phyloP scores from a whole-genome alignment of 2,888 invertebrate species.

The Orthonychiurus folsomi region DNA sequence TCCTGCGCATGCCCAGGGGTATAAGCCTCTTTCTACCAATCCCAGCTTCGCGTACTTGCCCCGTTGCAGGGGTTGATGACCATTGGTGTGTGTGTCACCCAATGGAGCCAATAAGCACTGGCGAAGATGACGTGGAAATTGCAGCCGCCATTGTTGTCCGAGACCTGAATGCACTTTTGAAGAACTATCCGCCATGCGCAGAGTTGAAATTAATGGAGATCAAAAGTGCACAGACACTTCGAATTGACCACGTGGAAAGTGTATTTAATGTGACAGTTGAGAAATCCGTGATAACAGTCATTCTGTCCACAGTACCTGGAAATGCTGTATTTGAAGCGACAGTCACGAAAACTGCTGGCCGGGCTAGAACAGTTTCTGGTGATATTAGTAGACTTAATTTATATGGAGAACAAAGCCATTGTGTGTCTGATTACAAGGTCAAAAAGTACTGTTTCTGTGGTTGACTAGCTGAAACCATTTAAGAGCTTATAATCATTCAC shows the following conservation, averaged over 20 bases:
- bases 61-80: conserved; percentile 62
- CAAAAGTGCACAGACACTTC: neutral
- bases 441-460: conserved; percentile 20
- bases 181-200: neutral
- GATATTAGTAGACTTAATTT: conserved; percentile 19
- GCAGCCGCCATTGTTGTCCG: neutral
- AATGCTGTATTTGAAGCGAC: conserved; percentile 14
- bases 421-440: conserved; percentile 17
- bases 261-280: no score
- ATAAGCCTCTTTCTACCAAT: conserved; percentile 65
- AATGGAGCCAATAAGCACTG: neutral
- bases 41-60: conserved; percentile 60
- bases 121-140: neutral
- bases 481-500: no score
- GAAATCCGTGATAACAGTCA: no score
- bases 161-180: neutral
- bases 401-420: conserved; percentile 19
- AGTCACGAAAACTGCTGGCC: neutral
- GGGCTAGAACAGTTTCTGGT: conserved; percentile 5
- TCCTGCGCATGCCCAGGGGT: neutral
- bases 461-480: no score
- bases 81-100: conserved; percentile 84
- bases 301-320: no score
- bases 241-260: no score
- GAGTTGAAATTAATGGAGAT: neutral